A percentile compares a stretch with the other conserved stretches of the same genome.
phyloP scores from a whole-genome alignment of 2,113 vertebrate genomes.

The Dissostichus mawsoni region DNA sequence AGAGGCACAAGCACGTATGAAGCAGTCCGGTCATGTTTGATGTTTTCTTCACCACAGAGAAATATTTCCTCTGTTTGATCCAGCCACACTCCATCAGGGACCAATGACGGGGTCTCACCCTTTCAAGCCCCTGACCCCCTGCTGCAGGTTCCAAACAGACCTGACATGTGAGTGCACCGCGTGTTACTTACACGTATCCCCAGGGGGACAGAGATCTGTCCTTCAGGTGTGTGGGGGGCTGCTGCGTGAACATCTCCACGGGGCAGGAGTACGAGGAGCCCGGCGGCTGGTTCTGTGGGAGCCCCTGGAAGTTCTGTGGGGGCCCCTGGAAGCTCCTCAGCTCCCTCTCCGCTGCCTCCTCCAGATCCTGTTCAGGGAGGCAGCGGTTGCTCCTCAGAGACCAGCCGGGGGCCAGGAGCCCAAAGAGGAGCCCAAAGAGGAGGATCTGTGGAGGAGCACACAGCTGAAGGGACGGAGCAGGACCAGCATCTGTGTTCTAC shows the following conservation, averaged over 20 bases:
- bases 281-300: rapidly evolving
- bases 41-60: neutral
- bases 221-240: neutral
- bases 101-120: neutral
- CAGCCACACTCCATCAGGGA: neutral
- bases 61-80: neutral
- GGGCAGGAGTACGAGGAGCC: conserved; percentile 20
- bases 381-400: conserved; percentile 28
- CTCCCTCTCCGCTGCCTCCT: neutral
- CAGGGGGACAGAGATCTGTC: conserved; percentile 90
- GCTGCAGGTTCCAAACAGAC: neutral
- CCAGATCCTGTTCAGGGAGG: conserved; percentile 28
- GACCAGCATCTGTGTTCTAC: no score
- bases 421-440: conserved; percentile 21
- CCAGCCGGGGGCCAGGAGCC: neutral
- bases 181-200: conserved; percentile 78
- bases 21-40: neutral
- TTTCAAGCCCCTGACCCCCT: neutral
- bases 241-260: neutral
- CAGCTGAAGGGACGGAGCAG: neutral
- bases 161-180: neutral
- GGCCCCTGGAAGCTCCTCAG: neutral
- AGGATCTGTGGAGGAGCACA: conserved; percentile 47
- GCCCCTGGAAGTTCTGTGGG: conserved; percentile 24
- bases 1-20: neutral